Base-by-base conservation (phyloP, 2,888 invertebrate genomes). In the Mechanitis mazaeus region DNA sequence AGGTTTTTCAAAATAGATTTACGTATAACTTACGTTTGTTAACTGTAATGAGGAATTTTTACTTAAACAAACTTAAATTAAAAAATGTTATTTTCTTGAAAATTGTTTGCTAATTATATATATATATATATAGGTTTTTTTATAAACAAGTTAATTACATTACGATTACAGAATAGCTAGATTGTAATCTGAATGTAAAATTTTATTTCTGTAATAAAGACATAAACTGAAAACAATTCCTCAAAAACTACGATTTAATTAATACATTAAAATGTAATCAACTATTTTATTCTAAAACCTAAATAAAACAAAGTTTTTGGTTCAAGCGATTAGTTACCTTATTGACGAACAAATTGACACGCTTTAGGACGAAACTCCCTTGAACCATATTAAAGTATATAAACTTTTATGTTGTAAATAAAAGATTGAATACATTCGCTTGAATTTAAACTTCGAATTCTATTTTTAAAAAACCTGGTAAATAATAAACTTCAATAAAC, bases 201-300 rank as follows among this genome's bases (percentile, higher is more conserved):
- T 31, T 50, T 31, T 50, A 50, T 50, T 50, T 50, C 50, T 11
- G 50, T 50, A 31, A 50, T 50, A 50, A 50, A 50, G 50, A 50
- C 50, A 50, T 50, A 31, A 50, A 50, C 2, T 31, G 11, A 47
- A 31, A 50, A 50, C 50, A 70, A 71, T 65, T 65, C 68, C 66
- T 67, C 65, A 68, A 67, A 69, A 70, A 67, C 63, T 70, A 69
- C 66, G 66, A 31, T 28, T 64, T 67, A 59, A 68, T 69, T 69
- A 62, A 68, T 67, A 65, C 69, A 64, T 70, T 58, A 67, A 70
- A 64, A 56, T 60, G 62, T 67, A 65, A 65, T 68, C 66, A 63
- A 68, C 61, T 53, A 64, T 66, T 68, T 66, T 60, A 64, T 65
- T 64, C 67, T 65, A 50, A 50, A 31, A 28, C 9, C 31, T 50